These are phyloP conservation scores for Pocillopora verrucosa DNA, from an alignment of 64 coral and sea anemone species.

Conservation along the genomic window DNA sequence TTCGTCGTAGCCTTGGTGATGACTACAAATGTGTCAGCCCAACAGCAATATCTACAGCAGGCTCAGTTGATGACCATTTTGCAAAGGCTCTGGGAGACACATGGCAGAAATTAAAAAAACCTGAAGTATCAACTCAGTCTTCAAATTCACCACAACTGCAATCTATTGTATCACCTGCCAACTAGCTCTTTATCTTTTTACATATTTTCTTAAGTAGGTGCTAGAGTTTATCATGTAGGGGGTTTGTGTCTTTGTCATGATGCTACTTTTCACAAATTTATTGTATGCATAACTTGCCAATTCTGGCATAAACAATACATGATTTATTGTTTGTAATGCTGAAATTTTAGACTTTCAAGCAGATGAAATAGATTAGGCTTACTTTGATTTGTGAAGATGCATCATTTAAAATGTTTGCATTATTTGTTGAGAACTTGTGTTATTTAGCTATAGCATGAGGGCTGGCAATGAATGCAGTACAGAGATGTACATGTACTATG, in stretches of 20 bases:
- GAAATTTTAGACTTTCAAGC: no score
- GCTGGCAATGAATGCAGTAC: no score
- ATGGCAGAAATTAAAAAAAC: constrained; percentile 57
- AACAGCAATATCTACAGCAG: constrained; percentile 67
- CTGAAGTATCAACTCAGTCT: constrained; percentile 21
- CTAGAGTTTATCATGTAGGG: not conserved
- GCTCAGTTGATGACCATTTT: constrained; percentile 94
- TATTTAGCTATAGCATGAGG: no score
- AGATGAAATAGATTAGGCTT: no score
- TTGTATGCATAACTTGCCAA: no score
- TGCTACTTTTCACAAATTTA: not conserved
- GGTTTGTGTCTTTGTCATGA: not conserved
- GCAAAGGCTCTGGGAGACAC: constrained; percentile 91
- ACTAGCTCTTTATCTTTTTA: not conserved
- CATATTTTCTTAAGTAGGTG: not conserved
- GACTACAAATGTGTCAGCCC: constrained; percentile 94
- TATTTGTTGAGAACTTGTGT: no score
- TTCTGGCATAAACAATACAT: no score
- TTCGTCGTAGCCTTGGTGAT: constrained; percentile 75
- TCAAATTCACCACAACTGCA: constrained; percentile 33
- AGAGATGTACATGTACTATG: no score
- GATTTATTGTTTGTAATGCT: no score
- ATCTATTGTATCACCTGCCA: constrained; percentile 40
- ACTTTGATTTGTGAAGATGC: no score
- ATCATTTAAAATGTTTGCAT: no score